Evolutionary conservation across 2,113 vertebrate genomes (phyloP).

Genomic region (Scomber scombrus): DNA sequence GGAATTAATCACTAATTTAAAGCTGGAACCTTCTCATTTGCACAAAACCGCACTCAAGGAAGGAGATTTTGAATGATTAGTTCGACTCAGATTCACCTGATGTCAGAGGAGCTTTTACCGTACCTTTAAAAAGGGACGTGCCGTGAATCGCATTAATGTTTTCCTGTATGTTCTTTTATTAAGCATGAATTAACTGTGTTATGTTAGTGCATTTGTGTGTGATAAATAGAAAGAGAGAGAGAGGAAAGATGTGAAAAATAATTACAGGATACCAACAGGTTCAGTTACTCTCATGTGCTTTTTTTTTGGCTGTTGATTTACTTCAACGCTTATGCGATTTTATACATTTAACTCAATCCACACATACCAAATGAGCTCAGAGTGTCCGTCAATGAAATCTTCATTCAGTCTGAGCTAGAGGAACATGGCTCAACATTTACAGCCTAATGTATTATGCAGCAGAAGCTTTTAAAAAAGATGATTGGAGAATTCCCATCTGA

Average conservation of each 20-base stretch:
- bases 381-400: conserved; percentile 57
- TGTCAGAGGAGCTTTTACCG: conserved; percentile 33
- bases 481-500: conserved; percentile 76
- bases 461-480: conserved; percentile 74
- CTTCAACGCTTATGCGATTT: conserved; percentile 19
- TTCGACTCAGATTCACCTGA: conserved; percentile 35
- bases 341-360: conserved; percentile 28
- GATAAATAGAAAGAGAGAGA: not conserved
- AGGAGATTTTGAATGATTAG: conserved; percentile 55
- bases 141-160: conserved; percentile 8
- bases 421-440: conserved; percentile 72
- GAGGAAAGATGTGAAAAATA: conserved; percentile 7
- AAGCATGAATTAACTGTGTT: conserved; percentile 10
- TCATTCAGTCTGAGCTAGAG: conserved; percentile 57
- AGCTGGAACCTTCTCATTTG: conserved; percentile 70
- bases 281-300: conserved; percentile 16
- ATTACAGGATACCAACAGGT: not conserved
- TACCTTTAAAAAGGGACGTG: conserved; percentile 13
- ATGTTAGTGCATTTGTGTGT: not conserved
- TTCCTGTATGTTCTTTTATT: conserved; percentile 28
- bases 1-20: conserved; percentile 83
- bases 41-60: conserved; percentile 41
- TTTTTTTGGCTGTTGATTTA: conserved; percentile 29
- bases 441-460: conserved; percentile 76
- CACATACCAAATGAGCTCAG: not conserved